Evolutionary conservation across 2,113 vertebrate species (phyloP), one percentile per base, ranked within the genome.

Genomic region (Triplophysa dalaica): DNA sequence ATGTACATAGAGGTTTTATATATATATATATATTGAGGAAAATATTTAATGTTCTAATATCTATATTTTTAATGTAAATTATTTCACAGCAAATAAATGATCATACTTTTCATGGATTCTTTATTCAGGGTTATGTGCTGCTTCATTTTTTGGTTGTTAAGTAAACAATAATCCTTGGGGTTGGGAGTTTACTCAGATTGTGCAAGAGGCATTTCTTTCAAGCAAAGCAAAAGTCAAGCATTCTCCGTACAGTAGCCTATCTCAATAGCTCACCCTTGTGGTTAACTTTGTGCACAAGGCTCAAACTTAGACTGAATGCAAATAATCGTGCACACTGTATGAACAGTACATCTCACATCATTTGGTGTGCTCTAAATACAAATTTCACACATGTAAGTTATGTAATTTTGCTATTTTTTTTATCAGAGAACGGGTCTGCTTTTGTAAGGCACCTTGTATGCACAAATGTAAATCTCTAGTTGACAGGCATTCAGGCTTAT

Each of bases 191-290:
- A 17, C 50, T 19, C 14, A 2, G 1, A 16, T 52, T 52, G 50
- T 52, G 50, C 50, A 52, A 17, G 14, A 4, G 4, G 14, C 4
- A 16, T 52, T 52, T 52, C 4, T 52, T 52, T 17, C 54, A 58
- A 58, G 54, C 54, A 58, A 24, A 14, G 4, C 7, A 38, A 17
- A 38, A 60, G 52, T 43, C 1, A 16, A 62, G 58, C 16, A n/a
- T 24, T 48, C 22, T 62, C 38, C 21, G 29, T 8, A 58, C n/a
- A 38, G 33, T 38, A 38, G 33, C 6, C 6, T 38, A 8, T 38
- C 73, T 63, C 73, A 63, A 41, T 63, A 48, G 22, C 73, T 63
- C 73, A 63, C 73, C 43, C 73, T 63, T 75, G 58, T 75, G 73
- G 58, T 26, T 24, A 45, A 10, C 43, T 70, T 54, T 54, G 14